phyloP scores from a whole-genome alignment of 2,888 invertebrate genomes.

The Agonopterix heracliana region DNA sequence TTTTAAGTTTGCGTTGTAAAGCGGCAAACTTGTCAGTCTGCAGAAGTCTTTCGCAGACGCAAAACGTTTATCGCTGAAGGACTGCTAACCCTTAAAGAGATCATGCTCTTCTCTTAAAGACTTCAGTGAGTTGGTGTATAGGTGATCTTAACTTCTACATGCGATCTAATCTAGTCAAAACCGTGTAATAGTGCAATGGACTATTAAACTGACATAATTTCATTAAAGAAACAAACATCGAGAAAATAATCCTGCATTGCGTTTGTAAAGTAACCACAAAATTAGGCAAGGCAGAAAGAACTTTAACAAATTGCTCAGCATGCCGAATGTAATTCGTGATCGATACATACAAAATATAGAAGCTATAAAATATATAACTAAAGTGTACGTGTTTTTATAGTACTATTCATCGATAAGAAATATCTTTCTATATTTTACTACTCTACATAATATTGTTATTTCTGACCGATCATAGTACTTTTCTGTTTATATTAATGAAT shows the following conservation, averaged over 20 bases:
- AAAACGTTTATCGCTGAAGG: not conserved
- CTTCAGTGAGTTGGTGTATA: constrained; percentile 1
- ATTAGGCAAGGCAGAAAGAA: constrained; percentile 13
- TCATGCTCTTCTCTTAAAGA: constrained; percentile 1
- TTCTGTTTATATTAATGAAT: no score
- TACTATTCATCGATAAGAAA: not conserved
- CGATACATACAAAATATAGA: constrained; percentile 2
- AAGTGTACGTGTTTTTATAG: not conserved
- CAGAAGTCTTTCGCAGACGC: not conserved
- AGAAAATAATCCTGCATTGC: no score
- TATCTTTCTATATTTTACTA: not conserved
- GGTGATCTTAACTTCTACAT: not conserved
- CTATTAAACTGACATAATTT: no score
- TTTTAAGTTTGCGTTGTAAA: no score
- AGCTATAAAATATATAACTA: not conserved
- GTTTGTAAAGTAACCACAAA: not conserved
- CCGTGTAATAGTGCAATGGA: constrained; percentile 5
- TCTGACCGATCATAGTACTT: no score
- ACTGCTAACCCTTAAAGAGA: not conserved
- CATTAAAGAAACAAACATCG: no score
- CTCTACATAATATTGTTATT: no score
- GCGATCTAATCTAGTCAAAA: constrained; percentile 8
- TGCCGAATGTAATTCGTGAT: constrained; percentile 14
- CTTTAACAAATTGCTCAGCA: constrained; percentile 16
- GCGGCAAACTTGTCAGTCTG: not conserved